Evolutionary conservation across 2,113 vertebrate species (phyloP).

Genomic region (Clarias gariepinus): DNA sequence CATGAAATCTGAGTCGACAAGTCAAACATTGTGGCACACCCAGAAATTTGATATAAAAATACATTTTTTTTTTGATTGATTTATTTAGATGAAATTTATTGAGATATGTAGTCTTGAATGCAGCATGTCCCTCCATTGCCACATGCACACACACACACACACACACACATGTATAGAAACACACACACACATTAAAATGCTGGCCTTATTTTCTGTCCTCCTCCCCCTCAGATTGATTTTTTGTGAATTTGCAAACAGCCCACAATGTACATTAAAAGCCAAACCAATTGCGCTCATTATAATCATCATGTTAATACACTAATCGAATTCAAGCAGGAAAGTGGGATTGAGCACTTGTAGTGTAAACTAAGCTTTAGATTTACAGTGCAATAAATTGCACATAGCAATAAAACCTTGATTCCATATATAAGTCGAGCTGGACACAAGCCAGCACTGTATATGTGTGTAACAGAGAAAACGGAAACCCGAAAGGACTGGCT

Average conservation of each 20-base stretch:
- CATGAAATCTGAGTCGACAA: not conserved
- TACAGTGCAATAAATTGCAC: not conserved
- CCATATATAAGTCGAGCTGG: constrained; percentile 29
- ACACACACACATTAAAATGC: not conserved
- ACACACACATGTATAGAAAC: too few species aligned
- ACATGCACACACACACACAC: too few species aligned
- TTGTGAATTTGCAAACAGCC: not conserved
- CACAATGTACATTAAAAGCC: not conserved
- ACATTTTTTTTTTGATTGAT: too few species aligned
- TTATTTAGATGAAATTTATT: not conserved
- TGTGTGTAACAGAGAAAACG: constrained; percentile 33
- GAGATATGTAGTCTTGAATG: not conserved
- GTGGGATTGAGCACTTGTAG: not conserved
- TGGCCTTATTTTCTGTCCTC: not conserved
- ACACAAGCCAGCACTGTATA: constrained; percentile 13
- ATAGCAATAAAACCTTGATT: not conserved
- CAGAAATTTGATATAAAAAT: not conserved
- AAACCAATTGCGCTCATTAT: not conserved
- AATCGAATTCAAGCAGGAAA: not conserved
- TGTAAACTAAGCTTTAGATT: not conserved
- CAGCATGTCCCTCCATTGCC: not conserved
- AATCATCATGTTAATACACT: not conserved
- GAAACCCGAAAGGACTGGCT: constrained; percentile 31
- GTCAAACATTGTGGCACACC: not conserved
- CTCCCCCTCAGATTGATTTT: not conserved